Evolutionary conservation across 2,888 invertebrate species (phyloP).

Genomic region (Lottia gigantea): DNA sequence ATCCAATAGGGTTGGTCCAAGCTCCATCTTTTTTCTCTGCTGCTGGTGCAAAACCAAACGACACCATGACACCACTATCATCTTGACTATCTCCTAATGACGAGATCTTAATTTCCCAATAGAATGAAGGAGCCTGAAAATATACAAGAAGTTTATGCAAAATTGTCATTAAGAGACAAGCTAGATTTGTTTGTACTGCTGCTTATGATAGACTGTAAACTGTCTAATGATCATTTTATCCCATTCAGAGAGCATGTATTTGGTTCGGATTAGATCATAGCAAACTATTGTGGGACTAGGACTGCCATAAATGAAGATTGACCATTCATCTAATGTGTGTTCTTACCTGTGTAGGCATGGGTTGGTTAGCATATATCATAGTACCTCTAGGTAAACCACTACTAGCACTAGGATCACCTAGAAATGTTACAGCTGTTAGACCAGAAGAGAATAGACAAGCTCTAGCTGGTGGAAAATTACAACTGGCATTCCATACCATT

Average conservation of each 20-base stretch:
- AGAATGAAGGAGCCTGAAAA: conserved; percentile 65
- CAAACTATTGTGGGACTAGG: no score
- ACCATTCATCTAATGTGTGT: not conserved
- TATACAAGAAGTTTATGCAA: not conserved
- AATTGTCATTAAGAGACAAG: no score
- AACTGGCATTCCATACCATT: conserved; percentile 62
- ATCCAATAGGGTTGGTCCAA: conserved; percentile 67
- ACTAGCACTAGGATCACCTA: conserved; percentile 66
- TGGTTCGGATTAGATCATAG: no score
- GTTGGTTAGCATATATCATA: conserved; percentile 65
- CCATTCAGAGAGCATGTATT: no score
- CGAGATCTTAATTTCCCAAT: conserved; percentile 66
- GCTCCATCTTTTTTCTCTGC: conserved; percentile 67
- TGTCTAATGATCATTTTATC: no score
- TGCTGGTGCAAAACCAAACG: conserved; percentile 67
- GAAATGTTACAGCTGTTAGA: conserved; percentile 63
- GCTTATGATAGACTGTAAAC: no score
- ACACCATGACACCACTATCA: conserved; percentile 63
- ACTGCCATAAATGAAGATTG: no score
- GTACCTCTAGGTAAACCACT: conserved; percentile 66
- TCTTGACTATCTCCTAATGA: conserved; percentile 65
- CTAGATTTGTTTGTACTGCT: no score
- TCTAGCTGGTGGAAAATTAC: conserved; percentile 64
- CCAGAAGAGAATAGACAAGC: conserved; percentile 64
- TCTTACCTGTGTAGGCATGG: conserved; percentile 62